phyloP scores from a whole-genome alignment of 2,797 vertebrate genomes.

The Lepus oiostolus region DNA sequence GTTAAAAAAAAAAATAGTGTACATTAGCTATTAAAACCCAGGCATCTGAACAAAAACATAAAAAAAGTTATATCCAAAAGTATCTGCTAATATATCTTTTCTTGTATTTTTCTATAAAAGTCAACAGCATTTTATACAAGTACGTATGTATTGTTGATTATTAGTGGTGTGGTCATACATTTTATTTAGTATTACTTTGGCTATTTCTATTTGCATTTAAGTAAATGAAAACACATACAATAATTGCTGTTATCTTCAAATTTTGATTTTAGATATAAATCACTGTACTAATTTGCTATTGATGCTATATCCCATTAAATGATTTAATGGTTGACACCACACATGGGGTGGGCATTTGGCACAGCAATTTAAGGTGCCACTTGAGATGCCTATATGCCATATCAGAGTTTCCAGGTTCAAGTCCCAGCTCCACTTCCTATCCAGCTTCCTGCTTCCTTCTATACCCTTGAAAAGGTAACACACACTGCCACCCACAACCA shows the following conservation, averaged over 20 bases:
- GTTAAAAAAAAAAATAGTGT: not conserved
- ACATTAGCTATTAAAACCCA: conserved; percentile 13
- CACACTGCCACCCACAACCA: no score
- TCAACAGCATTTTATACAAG: not conserved
- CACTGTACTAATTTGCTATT: not conserved
- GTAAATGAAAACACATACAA: not conserved
- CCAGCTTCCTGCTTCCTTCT: no score
- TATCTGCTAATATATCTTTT: not conserved
- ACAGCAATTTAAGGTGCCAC: no score
- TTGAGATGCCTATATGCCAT: no score
- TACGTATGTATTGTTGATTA: not conserved
- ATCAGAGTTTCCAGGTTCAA: no score
- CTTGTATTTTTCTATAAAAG: conserved; percentile 43
- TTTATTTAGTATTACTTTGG: conserved; percentile 2
- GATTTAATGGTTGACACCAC: not conserved
- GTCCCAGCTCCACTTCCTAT: no score
- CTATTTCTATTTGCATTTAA: conserved; percentile 15
- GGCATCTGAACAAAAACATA: not conserved
- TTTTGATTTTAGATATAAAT: conserved; percentile 50
- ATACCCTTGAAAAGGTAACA: no score
- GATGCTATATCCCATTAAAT: not conserved
- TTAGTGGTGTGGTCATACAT: not conserved
- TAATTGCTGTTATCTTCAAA: not conserved
- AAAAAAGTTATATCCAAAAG: not conserved
- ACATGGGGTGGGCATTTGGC: not conserved